phyloP scores from a whole-genome alignment of 2,888 invertebrate genomes.

The Drosophila meridiana region DNA sequence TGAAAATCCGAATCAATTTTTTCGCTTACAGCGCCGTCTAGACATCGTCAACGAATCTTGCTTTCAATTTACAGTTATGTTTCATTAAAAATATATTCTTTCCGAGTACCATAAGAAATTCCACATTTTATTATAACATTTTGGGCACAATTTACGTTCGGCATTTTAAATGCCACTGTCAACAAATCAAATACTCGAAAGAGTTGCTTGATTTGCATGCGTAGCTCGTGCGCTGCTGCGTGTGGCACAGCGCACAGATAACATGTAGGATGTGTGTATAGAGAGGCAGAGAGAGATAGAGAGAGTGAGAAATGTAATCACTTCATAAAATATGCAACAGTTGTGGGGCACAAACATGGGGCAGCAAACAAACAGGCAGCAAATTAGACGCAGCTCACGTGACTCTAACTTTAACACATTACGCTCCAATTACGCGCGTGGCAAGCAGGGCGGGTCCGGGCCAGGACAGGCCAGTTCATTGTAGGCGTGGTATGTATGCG shows the following conservation, averaged over 20 bases:
- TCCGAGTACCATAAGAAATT: not conserved
- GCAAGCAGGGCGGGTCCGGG: not conserved
- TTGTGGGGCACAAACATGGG: constrained; percentile 39
- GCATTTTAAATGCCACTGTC: not conserved
- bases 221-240: not conserved
- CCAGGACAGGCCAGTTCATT: not conserved
- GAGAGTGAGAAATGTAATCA: constrained; percentile 54
- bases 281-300: not conserved
- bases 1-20: not conserved
- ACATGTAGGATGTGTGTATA: not conserved
- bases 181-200: constrained; percentile 13
- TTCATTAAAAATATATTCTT: not conserved
- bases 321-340: constrained; percentile 76
- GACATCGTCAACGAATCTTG: not conserved
- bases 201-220: constrained; percentile 30
- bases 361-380: constrained; percentile 51
- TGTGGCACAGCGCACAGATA: constrained; percentile 1
- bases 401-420: constrained; percentile 75
- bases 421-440: constrained; percentile 73
- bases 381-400: constrained; percentile 72
- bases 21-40: not conserved
- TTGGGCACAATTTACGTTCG: not conserved
- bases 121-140: not conserved
- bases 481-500: not conserved
- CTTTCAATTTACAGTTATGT: not conserved